Conservation (phyloP, 1,140 invertebrate genomes). For the Dinothrombium tinctorium region DNA sequence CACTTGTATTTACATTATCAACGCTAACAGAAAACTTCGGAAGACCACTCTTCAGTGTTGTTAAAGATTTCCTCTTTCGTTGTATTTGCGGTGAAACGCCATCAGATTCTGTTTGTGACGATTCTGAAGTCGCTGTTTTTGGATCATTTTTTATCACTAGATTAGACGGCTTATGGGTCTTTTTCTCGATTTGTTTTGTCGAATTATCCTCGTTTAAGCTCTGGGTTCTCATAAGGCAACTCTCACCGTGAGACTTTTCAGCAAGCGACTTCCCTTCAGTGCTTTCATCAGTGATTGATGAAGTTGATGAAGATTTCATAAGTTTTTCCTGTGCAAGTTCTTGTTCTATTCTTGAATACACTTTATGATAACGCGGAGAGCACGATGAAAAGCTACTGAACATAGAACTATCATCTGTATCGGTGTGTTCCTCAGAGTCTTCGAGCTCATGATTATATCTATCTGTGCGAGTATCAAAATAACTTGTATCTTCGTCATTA, state of each 20-base stretch:
- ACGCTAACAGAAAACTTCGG: conserved; percentile 10
- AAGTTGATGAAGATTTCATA: conserved; percentile 8
- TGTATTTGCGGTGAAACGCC: conserved; percentile 68
- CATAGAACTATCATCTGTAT: conserved; percentile 40
- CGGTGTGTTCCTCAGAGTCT: conserved; percentile 52
- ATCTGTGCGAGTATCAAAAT: conserved; percentile 89
- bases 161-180: neutral
- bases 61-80: conserved; percentile 29
- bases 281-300: conserved; percentile 2
- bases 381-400: conserved; percentile 68
- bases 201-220: neutral
- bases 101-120: conserved; percentile 74
- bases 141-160: neutral
- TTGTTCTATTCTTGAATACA: conserved; percentile 24
- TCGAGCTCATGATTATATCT: conserved; percentile 79
- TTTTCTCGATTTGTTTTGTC: neutral
- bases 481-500: conserved; percentile 95
- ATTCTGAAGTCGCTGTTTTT: conserved; percentile 27
- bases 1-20: conserved; percentile 1
- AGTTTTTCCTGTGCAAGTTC: conserved; percentile 18
- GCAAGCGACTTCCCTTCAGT: neutral
- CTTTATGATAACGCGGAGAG: conserved; percentile 55
- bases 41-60: conserved; percentile 16
- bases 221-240: neutral
- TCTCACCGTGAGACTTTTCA: neutral